These are phyloP conservation scores for Epirrhoe tristata DNA, from an alignment of 2,888 invertebrate species.

Conservation along the genomic window DNA sequence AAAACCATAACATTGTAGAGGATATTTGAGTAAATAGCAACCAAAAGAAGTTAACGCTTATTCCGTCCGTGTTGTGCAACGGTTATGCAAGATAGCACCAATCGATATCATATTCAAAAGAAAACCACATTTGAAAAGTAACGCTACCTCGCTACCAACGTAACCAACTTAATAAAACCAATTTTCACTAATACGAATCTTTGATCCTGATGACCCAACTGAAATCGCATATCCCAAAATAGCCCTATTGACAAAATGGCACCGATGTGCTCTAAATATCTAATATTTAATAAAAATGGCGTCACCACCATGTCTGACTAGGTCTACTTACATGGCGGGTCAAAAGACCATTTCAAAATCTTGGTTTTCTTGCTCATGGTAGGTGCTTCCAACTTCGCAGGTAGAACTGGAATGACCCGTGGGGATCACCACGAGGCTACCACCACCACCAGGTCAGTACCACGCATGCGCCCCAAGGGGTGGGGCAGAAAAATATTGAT, in stretches of 20 bases:
- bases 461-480: constrained; percentile 77
- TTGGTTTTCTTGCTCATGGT: constrained; percentile 25
- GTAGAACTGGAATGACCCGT: constrained; percentile 69
- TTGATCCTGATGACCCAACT: too few relatives aligned
- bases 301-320: neutral
- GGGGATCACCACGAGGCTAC: constrained; percentile 32
- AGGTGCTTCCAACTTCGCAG: constrained; percentile 55
- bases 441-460: constrained; percentile 76
- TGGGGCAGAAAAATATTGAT: constrained; percentile 80
- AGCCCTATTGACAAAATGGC: neutral
- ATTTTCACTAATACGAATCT: neutral
- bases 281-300: neutral
- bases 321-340: constrained; percentile 55
- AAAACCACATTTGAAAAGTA: constrained; percentile 19
- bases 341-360: constrained; percentile 33
- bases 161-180: neutral
- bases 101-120: constrained; percentile 7
- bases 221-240: too few relatives aligned
- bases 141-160: constrained; percentile 23
- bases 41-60: neutral
- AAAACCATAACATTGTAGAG: too few relatives aligned
- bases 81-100: neutral
- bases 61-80: neutral
- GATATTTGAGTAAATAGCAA: too few relatives aligned
- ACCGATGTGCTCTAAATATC: neutral